phyloP scores from a whole-genome alignment of 2,888 invertebrate genomes.

The Athripsodes cinereus region DNA sequence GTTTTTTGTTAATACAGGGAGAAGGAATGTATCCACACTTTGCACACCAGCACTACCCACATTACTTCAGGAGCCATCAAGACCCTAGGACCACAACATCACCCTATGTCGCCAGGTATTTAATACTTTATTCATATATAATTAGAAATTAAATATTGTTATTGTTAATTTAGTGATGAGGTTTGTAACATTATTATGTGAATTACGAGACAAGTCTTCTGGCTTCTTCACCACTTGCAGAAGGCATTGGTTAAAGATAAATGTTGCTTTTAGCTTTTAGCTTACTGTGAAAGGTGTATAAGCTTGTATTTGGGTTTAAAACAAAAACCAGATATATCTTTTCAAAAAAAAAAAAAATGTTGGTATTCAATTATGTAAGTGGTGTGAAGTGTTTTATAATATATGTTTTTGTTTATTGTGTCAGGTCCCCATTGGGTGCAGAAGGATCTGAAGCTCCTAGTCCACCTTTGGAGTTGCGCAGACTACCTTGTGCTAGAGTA shows the following conservation, averaged over 20 bases:
- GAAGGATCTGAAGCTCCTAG: slow-evolving; percentile 58
- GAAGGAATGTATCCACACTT: slow-evolving; percentile 49
- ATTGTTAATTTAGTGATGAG: neutral
- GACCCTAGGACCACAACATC: slow-evolving; percentile 42
- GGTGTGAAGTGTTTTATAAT: no score
- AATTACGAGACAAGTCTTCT: neutral
- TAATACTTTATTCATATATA: neutral
- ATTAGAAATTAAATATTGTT: neutral
- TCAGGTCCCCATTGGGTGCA: slow-evolving; percentile 50
- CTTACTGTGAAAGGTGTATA: no score
- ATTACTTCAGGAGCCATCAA: slow-evolving; percentile 48
- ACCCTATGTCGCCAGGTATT: slow-evolving; percentile 34
- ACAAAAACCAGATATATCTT: no score
- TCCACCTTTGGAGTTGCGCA: slow-evolving; percentile 68
- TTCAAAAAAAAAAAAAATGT: no score
- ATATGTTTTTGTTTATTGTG: no score
- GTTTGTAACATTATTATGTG: neutral
- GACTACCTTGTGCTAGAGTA: slow-evolving; percentile 54
- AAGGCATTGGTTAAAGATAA: no score
- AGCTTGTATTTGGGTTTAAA: no score
- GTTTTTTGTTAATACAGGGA: slow-evolving; percentile 36
- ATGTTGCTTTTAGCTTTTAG: no score
- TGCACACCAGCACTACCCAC: slow-evolving; percentile 49
- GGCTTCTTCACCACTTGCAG: neutral
- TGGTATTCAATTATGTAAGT: no score